Conservation (phyloP, 2,113 vertebrate species). For the Vulpes lagopus region DNA sequence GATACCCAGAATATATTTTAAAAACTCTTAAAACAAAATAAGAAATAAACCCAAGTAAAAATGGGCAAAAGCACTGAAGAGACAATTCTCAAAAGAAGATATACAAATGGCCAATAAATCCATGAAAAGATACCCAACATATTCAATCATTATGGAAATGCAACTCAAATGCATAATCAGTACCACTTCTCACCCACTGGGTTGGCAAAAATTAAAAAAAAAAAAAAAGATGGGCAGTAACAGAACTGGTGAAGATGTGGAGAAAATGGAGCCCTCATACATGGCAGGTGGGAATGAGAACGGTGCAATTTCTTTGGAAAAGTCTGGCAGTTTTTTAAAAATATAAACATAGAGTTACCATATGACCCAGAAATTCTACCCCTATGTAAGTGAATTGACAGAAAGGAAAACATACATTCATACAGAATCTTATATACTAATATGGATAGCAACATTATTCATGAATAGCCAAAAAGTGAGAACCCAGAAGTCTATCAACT, state of each 20-base stretch:
- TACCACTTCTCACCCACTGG: background rate
- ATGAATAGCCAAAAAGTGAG: background rate
- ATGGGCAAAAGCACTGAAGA: background rate
- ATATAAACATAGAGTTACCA: background rate
- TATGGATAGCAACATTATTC: background rate
- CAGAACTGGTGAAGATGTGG: background rate
- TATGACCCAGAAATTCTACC: background rate
- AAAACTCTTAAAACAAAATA: background rate
- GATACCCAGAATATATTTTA: background rate
- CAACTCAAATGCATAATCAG: background rate
- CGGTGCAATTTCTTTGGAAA: background rate
- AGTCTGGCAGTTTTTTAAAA: background rate
- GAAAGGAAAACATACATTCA: background rate
- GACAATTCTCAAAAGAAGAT: background rate
- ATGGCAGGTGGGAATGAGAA: background rate
- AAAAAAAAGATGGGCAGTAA: background rate
- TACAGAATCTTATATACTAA: background rate
- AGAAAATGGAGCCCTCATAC: background rate
- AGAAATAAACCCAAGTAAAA: constrained; percentile 25
- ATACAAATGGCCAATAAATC: background rate
- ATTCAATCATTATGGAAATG: background rate
- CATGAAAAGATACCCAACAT: background rate
- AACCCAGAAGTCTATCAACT: background rate
- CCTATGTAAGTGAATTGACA: background rate
- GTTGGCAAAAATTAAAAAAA: background rate